phyloP scores from a whole-genome alignment of 2,113 vertebrate species.

The Toxotes chatareus region DNA sequence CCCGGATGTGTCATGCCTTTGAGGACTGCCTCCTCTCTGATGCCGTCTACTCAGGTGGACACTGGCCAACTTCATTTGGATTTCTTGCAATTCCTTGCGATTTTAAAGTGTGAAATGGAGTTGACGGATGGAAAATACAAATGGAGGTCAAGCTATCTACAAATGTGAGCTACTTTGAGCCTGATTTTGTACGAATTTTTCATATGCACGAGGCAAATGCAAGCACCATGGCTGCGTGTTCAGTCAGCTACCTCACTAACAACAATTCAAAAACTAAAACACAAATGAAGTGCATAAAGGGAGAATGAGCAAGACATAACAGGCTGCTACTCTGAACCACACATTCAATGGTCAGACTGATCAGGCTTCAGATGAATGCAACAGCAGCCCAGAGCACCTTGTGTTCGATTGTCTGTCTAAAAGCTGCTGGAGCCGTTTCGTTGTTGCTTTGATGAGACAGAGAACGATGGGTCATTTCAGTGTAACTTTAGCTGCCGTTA shows the following conservation, averaged over 20 bases:
- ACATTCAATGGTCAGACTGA: neutral
- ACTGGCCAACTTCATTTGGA: neutral
- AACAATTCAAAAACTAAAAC: neutral
- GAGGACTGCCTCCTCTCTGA: slow-evolving; percentile 39
- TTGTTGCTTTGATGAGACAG: neutral
- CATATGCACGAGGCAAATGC: neutral
- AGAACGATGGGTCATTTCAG: neutral
- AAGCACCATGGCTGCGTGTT: neutral
- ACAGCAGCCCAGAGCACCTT: neutral
- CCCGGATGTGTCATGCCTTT: slow-evolving; percentile 29
- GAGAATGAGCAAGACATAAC: neutral
- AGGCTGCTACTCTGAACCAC: neutral
- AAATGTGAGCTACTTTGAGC: neutral
- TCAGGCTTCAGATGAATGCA: neutral
- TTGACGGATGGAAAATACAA: neutral
- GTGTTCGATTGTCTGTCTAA: neutral
- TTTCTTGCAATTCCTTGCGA: slow-evolving; percentile 6
- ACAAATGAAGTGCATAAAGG: neutral
- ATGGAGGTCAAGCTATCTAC: neutral
- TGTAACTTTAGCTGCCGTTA: neutral
- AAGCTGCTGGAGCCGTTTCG: neutral
- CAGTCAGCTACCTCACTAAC: neutral
- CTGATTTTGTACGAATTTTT: neutral
- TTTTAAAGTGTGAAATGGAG: slow-evolving; percentile 24
- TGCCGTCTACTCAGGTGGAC: slow-evolving; percentile 9